phyloP scores from a whole-genome alignment of 2,113 vertebrate genomes.

The Alexandromys fortis region DNA sequence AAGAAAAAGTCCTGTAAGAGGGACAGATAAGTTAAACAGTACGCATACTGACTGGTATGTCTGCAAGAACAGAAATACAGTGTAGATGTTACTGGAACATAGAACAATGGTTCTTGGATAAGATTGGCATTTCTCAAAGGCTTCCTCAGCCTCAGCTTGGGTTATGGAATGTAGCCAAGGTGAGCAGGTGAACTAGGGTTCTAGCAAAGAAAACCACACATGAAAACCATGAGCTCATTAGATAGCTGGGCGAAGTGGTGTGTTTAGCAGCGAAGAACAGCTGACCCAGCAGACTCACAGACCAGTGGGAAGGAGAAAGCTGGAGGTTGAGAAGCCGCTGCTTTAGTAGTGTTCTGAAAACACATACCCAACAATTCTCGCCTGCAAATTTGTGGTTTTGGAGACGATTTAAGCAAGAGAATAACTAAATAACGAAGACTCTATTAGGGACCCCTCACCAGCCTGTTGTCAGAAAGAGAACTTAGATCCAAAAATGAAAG shows the following conservation, averaged over 20 bases:
- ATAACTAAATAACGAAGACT: not conserved
- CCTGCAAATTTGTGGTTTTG: not conserved
- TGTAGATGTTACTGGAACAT: not conserved
- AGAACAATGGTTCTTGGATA: not conserved
- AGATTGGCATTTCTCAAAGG: not conserved
- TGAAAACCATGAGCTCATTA: not conserved
- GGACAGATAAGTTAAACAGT: not conserved
- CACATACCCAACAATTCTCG: not conserved
- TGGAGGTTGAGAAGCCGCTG: accelerated
- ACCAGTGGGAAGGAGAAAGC: not conserved
- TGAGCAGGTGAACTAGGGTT: not conserved
- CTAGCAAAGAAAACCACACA: not conserved
- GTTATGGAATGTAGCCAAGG: not conserved
- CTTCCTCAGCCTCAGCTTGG: not conserved
- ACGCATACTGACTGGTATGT: not conserved
- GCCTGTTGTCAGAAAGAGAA: not conserved
- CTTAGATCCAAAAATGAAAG: not conserved
- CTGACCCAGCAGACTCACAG: not conserved
- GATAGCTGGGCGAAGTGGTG: accelerated
- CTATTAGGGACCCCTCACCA: not conserved
- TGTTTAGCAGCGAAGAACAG: not conserved
- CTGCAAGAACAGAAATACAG: not conserved
- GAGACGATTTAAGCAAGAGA: not conserved
- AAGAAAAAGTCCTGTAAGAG: not conserved
- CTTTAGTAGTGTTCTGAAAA: not conserved